Percentiles rank a stretch among this genome's conserved stretches.
Conservation (phyloP, 1,140 invertebrate species). For the Drosophila ironensis region DNA sequence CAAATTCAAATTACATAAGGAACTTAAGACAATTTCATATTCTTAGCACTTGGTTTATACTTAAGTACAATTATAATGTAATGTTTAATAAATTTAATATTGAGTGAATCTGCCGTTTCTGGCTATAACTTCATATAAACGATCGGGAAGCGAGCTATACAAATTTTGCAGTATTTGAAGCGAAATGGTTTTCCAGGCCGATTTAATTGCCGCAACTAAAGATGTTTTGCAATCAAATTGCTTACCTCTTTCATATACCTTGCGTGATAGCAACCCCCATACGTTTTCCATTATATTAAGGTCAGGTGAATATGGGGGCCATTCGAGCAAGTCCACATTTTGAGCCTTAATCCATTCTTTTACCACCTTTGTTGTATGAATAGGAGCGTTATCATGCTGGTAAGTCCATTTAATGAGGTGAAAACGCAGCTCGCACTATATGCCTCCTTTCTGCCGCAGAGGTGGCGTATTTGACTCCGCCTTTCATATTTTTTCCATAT, state of each 20-base stretch:
- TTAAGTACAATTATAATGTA: too few relatives aligned
- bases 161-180: neutral
- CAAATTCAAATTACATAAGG: neutral
- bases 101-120: too few relatives aligned
- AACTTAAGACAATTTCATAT: too few relatives aligned
- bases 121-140: neutral
- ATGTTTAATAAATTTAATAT: too few relatives aligned
- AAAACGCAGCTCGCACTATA: too few relatives aligned
- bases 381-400: neutral
- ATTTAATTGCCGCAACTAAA: too few relatives aligned
- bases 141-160: neutral
- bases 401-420: too few relatives aligned
- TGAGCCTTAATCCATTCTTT: neutral
- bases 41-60: too few relatives aligned
- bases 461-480: too few relatives aligned
- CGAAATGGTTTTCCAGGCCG: too few relatives aligned
- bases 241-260: neutral
- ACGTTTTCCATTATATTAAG: neutral
- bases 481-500: too few relatives aligned
- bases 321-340: neutral
- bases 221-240: neutral
- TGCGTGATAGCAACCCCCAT: neutral
- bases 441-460: too few relatives aligned
- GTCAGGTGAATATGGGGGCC: neutral
- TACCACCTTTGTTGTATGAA: constrained; percentile 9